Evolutionary conservation across 37 sponge, comb jelly and placozoan genomes (phyloP).

Genomic region (Oscarella lobularis): DNA sequence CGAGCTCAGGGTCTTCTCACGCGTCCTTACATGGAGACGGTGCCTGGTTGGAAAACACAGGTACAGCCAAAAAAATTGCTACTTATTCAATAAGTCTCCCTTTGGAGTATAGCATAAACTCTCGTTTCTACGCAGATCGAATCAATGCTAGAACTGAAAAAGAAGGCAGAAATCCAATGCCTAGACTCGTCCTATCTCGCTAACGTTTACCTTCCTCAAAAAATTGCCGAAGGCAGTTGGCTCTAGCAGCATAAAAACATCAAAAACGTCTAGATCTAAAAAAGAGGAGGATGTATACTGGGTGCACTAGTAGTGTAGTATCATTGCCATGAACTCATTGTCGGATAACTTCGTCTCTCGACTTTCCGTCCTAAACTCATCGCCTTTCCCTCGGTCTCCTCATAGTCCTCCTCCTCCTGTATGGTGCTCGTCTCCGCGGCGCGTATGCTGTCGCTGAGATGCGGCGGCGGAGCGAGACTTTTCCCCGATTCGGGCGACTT

Average conservation of each 20-base stretch:
- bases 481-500: no score
- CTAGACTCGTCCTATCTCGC: not conserved
- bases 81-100: not conserved
- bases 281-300: no score
- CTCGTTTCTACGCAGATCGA: not conserved
- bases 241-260: not conserved
- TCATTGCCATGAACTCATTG: no score
- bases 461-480: no score
- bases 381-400: no score
- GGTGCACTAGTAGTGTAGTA: no score
- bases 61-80: not conserved
- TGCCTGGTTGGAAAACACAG: not conserved
- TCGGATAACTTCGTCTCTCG: no score
- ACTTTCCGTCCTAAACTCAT: no score
- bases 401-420: no score
- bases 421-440: no score
- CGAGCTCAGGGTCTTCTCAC: not conserved
- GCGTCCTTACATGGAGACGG: not conserved
- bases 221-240: not conserved
- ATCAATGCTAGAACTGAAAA: not conserved
- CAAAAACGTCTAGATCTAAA: no score
- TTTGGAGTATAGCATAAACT: not conserved
- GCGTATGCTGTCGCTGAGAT: no score
- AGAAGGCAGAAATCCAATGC: not conserved
- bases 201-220: not conserved